Evolutionary conservation across 2,797 vertebrate species (phyloP), one percentile per base, ranked within the genome.

Genomic region (Sebastiscus tertius): DNA sequence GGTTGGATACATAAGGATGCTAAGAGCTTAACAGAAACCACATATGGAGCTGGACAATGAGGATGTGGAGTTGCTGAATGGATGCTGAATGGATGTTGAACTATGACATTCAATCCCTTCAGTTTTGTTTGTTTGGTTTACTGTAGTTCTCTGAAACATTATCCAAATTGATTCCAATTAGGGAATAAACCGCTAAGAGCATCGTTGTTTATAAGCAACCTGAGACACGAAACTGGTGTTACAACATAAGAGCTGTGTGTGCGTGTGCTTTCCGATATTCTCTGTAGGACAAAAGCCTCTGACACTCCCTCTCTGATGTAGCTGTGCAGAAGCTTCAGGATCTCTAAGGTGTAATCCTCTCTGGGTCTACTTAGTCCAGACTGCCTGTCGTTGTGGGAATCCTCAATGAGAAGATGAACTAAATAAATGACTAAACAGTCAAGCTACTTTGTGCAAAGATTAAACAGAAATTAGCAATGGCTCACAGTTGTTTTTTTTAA

Each of bases 141-240:
- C 64, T 81, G 75, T 18, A 60, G 49, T 86, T 85, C 66, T 77
- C 46, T 52, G 79, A 71, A 91, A 90, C 88, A 80, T 90, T 81
- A 89, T 87, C 85, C 42, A 87, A 83, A 92, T 93, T 81, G 84
- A 88, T 91, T 88, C 72, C 86, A 88, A 92, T 90, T 88, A 86
- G 64, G 13, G 13, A 71, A 70, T 90, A 81, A 89, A 84, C 65
- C 34, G 20, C 90, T 80, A 75, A 93, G 79, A 84, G 77, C 72
- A 59, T 83, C 81, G 68, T 83, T 92, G 84, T 85, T 79, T 60
- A 90, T 83, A 56, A 80, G 83, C 58, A 82, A 87, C 70, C 33
- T 2, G 75, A 88, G 82, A 85, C 80, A 39, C 78, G 49, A 79
- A 84, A 74, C 70, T 55, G 54, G 71, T 34, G 31, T 75, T 63